These are phyloP conservation scores for Blera fallax DNA, from an alignment of 2,888 invertebrate genomes.

Conservation along the genomic window DNA sequence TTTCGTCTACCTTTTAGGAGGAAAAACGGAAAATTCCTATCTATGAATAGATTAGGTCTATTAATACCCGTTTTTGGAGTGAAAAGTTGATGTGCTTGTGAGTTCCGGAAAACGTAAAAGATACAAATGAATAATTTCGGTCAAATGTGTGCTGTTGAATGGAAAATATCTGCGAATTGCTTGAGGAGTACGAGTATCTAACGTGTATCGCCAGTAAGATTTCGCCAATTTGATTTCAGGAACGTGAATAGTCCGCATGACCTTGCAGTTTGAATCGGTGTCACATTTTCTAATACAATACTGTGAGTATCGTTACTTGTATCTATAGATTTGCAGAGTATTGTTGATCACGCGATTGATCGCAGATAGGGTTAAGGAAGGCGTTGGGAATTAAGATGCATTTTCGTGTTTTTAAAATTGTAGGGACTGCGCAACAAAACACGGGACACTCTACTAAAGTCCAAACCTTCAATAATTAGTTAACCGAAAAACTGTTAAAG, in stretches of 20 bases:
- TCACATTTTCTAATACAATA: background rate
- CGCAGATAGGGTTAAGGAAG: no score
- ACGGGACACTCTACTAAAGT: no score
- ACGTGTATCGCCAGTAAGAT: background rate
- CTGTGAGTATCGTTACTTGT: conserved; percentile 14
- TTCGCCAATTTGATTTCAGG: background rate
- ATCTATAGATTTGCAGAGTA: background rate
- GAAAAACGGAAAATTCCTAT: conserved; percentile 24
- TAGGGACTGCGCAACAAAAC: no score
- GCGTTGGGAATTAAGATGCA: no score
- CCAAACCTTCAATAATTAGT: no score
- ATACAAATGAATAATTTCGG: background rate
- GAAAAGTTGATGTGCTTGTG: conserved; percentile 1
- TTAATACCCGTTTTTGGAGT: conserved; percentile 52
- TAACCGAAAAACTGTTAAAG: no score
- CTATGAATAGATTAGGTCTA: conserved; percentile 61
- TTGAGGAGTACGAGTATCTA: background rate
- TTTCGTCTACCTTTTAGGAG: conserved; percentile 29
- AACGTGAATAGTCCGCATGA: conserved; percentile 7
- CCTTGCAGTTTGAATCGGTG: conserved; percentile 32
- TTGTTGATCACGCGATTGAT: conserved; percentile 12
- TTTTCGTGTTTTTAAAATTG: no score
- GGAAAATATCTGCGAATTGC: background rate
- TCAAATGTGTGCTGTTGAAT: conserved; percentile 1
- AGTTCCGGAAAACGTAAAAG: conserved; percentile 42